Conservation (phyloP, 2,113 vertebrate species). For the Edolisoma coerulescens region DNA sequence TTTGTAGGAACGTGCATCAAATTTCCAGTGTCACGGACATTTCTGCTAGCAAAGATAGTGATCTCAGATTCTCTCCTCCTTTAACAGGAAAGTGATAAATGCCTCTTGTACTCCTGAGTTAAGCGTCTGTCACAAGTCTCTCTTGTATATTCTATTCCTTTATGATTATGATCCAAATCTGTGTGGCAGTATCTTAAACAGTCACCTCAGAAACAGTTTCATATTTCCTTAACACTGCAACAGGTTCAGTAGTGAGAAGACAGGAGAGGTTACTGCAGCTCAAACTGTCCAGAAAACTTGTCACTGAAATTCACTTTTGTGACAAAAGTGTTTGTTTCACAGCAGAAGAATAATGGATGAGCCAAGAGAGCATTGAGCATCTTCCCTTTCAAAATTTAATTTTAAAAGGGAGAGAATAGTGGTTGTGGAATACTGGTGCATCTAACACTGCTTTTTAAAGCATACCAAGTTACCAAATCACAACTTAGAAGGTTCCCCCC, state of each 20-base stretch:
- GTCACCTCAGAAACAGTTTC: background rate
- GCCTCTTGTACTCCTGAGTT: fast-evolving
- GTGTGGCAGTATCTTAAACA: background rate
- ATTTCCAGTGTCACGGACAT: background rate
- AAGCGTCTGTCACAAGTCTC: background rate
- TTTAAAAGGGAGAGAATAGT: background rate
- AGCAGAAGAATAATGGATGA: background rate
- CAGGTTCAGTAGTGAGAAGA: background rate
- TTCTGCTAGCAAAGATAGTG: background rate
- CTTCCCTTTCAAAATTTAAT: background rate
- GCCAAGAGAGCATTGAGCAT: background rate
- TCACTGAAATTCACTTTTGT: background rate
- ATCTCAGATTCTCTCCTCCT: background rate
- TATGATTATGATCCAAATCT: background rate
- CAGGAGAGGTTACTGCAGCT: background rate
- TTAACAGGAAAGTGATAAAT: background rate
- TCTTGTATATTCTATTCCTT: background rate
- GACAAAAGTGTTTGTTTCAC: background rate
- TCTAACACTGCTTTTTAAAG: background rate
- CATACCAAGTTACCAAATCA: background rate
- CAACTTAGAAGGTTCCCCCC: background rate
- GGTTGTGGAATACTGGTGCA: background rate
- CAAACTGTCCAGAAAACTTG: background rate
- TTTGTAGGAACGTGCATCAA: background rate
- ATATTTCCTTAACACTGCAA: background rate